phyloP scores from a whole-genome alignment of 2,888 invertebrate genomes.

The Leucoptera coffeella region DNA sequence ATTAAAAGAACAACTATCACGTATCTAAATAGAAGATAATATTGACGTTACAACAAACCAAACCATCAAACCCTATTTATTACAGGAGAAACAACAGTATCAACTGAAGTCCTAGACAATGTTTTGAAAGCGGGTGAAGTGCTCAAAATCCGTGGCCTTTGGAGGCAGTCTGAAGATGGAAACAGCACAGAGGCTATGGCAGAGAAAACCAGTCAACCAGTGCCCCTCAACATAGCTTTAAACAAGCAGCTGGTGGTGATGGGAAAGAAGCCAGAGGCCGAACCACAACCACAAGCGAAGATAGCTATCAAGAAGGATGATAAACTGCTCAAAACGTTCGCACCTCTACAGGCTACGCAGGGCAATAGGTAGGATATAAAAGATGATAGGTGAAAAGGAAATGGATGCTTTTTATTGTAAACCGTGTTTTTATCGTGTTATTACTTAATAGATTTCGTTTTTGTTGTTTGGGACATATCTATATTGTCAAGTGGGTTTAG shows the following conservation, averaged over 20 bases:
- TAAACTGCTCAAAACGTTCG: constrained; percentile 35
- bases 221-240: constrained; percentile 12
- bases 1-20: no score
- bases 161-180: constrained; percentile 59
- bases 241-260: constrained; percentile 15
- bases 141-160: constrained; percentile 73
- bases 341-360: constrained; percentile 17
- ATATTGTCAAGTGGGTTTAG: no score
- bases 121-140: constrained; percentile 78
- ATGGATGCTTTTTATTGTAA: no score
- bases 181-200: constrained; percentile 17
- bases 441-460: no score
- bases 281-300: constrained; percentile 12
- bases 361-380: constrained; percentile 17
- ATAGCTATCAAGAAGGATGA: constrained; percentile 43
- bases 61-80: no score
- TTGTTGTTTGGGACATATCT: no score
- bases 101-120: constrained; percentile 75
- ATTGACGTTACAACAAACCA: no score
- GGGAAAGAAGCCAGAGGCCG: constrained; percentile 15
- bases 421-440: not conserved
- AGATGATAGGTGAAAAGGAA: no score
- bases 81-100: constrained; percentile 72
- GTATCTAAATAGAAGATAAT: no score
- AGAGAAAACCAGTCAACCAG: constrained; percentile 18